Evolutionary conservation across 2,113 vertebrate genomes (phyloP).

Genomic region (Lasiurus borealis): DNA sequence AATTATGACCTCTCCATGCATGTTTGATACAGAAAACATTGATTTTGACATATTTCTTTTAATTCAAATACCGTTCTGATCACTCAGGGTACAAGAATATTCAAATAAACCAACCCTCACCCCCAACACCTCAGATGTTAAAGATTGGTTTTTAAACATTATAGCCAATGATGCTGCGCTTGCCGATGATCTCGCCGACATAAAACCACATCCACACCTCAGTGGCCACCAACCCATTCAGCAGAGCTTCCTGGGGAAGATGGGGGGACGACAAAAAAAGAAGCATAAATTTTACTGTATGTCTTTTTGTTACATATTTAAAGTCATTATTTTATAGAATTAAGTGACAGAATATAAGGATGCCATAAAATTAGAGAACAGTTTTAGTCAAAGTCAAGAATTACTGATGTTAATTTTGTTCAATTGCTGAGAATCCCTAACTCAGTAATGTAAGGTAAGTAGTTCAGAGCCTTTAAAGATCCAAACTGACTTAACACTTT

Average conservation of each 20-base stretch:
- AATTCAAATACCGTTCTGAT: constrained; percentile 66
- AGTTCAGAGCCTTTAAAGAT: constrained; percentile 67
- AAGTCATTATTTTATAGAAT: constrained; percentile 37
- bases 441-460: constrained; percentile 64
- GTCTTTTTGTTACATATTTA: not conserved
- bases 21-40: constrained; percentile 67
- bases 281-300: constrained; percentile 39
- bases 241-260: constrained; percentile 94
- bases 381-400: not conserved
- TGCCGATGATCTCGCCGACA: constrained; percentile 98
- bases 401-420: constrained; percentile 50
- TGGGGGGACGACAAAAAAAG: constrained; percentile 1
- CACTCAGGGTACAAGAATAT: constrained; percentile 75
- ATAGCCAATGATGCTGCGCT: constrained; percentile 94
- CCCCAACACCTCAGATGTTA: not conserved
- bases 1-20: not conserved
- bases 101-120: not conserved
- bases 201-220: constrained; percentile 99
- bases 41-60: constrained; percentile 76
- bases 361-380: not conserved
- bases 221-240: constrained; percentile 96
- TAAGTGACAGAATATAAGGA: constrained; percentile 12
- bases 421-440: constrained; percentile 52
- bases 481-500: constrained; percentile 78
- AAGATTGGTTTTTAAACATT: constrained; percentile 89